Conservation (phyloP, 2,888 invertebrate genomes). For the Protodeltote pygarga region DNA sequence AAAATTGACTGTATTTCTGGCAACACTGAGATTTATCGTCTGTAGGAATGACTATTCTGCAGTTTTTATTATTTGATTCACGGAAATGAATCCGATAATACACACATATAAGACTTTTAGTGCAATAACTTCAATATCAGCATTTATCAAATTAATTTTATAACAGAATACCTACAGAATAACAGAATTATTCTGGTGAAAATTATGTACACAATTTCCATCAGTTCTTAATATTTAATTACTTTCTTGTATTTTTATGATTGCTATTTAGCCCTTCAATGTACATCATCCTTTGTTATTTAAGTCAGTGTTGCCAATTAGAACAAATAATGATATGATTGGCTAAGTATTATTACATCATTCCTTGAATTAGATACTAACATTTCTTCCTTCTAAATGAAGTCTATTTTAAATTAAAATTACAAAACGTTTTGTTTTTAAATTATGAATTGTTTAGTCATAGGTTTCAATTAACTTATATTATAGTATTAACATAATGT, state of each 20-base stretch:
- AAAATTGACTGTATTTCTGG: conserved; percentile 24
- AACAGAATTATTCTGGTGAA: no score
- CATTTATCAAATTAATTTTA: conserved; percentile 19
- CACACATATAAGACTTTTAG: conserved; percentile 6
- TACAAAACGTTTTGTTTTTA: conserved; percentile 60
- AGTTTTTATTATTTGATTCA: conserved; percentile 20
- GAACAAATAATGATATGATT: conserved; percentile 31
- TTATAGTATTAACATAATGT: conserved; percentile 53
- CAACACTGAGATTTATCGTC: conserved; percentile 24
- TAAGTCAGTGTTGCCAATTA: conserved; percentile 36
- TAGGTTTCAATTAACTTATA: conserved; percentile 44
- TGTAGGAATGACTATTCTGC: neutral
- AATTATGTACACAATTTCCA: no score
- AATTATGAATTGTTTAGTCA: conserved; percentile 60
- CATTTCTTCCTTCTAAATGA: conserved; percentile 56
- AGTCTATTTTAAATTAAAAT: conserved; percentile 56
- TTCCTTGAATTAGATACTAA: conserved; percentile 52
- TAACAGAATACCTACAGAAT: neutral
- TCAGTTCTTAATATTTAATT: no score
- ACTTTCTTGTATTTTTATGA: no score
- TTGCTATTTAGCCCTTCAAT: no score
- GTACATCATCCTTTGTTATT: neutral
- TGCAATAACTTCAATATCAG: conserved; percentile 22
- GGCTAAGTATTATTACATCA: conserved; percentile 58
- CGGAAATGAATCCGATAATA: conserved; percentile 15